phyloP scores from a whole-genome alignment of 2,113 vertebrate species.

The Burhinus oedicnemus region DNA sequence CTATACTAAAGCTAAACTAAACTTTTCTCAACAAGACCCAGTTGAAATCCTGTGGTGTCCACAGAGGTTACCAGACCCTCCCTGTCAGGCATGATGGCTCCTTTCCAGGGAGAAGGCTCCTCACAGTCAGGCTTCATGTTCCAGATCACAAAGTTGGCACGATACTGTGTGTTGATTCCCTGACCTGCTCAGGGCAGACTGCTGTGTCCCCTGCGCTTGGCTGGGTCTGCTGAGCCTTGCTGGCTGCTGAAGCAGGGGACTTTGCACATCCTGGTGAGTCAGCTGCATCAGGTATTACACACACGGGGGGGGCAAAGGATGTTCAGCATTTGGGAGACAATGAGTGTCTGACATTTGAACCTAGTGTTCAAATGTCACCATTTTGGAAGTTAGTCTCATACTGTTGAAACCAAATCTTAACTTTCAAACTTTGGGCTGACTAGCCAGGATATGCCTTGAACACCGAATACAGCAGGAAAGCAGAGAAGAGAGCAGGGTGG shows the following conservation, averaged over 20 bases:
- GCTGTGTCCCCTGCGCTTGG: background rate
- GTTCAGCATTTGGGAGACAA: background rate
- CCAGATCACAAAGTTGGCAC: background rate
- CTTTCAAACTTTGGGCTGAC: background rate
- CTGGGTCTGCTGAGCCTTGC: background rate
- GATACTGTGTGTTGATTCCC: background rate
- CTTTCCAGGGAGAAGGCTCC: background rate
- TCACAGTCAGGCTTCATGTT: background rate
- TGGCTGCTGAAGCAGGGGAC: background rate
- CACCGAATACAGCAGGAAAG: background rate
- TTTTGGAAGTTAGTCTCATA: background rate
- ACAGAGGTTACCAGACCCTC: background rate
- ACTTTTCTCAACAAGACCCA: background rate
- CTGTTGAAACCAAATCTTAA: background rate
- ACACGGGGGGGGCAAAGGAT: background rate
- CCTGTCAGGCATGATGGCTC: accelerated
- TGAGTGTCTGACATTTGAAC: background rate
- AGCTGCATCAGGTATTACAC: background rate
- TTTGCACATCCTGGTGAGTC: background rate
- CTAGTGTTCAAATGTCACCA: background rate
- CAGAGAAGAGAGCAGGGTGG: background rate
- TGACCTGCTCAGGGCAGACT: background rate
- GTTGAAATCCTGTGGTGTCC: background rate
- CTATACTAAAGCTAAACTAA: background rate
- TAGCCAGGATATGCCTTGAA: background rate